A percentile compares a stretch with the other conserved stretches of the same genome.
Evolutionary conservation across 2,888 invertebrate genomes (phyloP).

Genomic region (Sphecodes monilicornis): DNA sequence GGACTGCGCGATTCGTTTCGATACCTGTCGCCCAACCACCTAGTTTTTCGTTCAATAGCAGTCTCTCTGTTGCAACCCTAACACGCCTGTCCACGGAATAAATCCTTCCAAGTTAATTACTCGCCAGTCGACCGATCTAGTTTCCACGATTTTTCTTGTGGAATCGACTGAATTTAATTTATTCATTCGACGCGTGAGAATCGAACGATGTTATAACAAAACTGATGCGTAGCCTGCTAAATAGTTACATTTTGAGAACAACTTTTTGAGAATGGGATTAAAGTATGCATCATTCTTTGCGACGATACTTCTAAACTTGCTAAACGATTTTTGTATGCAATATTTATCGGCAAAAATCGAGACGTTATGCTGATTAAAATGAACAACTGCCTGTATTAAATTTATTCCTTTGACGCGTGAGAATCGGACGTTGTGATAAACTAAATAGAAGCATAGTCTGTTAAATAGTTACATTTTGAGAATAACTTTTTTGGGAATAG

Average conservation of each 20-base stretch:
- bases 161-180: not conserved
- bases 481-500: not conserved
- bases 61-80: conserved; percentile 12
- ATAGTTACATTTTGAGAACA: not conserved
- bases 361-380: no score
- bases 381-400: no score
- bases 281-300: no score
- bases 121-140: not conserved
- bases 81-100: not conserved
- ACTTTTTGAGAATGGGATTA: not conserved
- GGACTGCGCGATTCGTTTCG: conserved; percentile 46
- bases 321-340: no score
- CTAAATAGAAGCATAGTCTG: not conserved
- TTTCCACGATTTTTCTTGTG: conserved; percentile 1
- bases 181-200: not conserved
- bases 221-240: not conserved
- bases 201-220: not conserved
- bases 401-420: not conserved
- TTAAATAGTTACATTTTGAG: not conserved
- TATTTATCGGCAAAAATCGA: no score
- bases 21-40: conserved; percentile 34
- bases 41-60: conserved; percentile 5
- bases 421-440: not conserved
- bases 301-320: no score
- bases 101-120: conserved; percentile 1